Evolutionary conservation across 2,797 vertebrate species (phyloP), one percentile per base, ranked within the genome.

Genomic region (Poecilia wingei): DNA sequence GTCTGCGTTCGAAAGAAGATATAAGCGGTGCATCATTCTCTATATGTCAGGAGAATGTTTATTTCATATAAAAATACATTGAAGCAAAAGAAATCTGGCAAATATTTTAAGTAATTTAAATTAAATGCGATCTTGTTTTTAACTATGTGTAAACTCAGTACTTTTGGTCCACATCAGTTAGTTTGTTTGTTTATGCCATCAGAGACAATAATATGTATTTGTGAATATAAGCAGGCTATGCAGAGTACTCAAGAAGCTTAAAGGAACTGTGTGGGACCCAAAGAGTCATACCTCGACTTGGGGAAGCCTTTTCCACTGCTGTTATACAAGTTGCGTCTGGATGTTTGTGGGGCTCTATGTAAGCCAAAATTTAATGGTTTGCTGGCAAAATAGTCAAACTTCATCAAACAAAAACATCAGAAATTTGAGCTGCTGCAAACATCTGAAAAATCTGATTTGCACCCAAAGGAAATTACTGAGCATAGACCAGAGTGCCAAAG

Each of bases 381-480:
- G 22, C 66, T 69, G 66, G 36, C 66, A 69, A 69, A 69, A 69
- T 22, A 43, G 39, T 43, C 66, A 69, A 69, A 43, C 22, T 18
- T 18, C 31, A 36, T 36, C 22, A 25, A 69, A 69, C 18, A 39
- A 41, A 69, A 69, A 43, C 39, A 43, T 68, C 9, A 39, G 31
- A 41, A 41, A 39, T 66, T 39, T 36, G 18, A 68, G 36, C 20
- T 25, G 64, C 36, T 41, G 39, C 36, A 41, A 41, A 41, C 64
- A 41, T 68, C 36, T 0, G 9, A 39, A 68, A 68, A 68, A 41
- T 25, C 33, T 68, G 9, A 68, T 68, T 41, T 25, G 36, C 22
- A 41, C 36, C 64, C 64, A 25, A 43, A 69, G 39, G 39, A 69
- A 69, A 69, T 69, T 69, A 69, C 39, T 43, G 66, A 69, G 22